These are phyloP conservation scores for Smutsia gigantea DNA, from an alignment of 2,797 vertebrate genomes.

Conservation along the genomic window DNA sequence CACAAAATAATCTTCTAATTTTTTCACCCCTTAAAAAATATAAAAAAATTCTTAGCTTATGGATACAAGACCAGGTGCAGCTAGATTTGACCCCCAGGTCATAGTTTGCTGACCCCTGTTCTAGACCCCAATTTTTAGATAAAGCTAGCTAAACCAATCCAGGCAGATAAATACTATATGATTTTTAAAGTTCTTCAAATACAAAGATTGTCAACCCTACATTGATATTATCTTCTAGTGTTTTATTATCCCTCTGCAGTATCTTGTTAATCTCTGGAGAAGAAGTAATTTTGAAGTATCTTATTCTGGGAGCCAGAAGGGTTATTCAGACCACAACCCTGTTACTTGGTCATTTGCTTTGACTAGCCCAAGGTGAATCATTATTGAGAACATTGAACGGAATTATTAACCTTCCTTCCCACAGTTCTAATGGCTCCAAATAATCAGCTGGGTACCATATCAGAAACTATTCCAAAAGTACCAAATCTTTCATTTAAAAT, in stretches of 20 bases:
- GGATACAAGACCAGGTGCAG: not conserved
- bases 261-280: not conserved
- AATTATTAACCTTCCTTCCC: not conserved
- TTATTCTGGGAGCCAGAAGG: not conserved
- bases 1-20: not conserved
- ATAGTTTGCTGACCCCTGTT: constrained; percentile 1
- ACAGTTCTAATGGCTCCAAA: not conserved
- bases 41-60: not conserved
- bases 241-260: not conserved
- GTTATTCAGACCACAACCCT: not conserved
- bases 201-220: not conserved
- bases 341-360: not conserved
- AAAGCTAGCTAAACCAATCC: not conserved
- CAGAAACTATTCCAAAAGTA: constrained; percentile 1
- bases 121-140: not conserved
- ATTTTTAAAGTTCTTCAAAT: not conserved
- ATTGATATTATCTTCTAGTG: not conserved
- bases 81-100: not conserved
- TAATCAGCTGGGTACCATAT: not conserved
- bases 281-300: not conserved
- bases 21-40: not conserved
- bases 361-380: not conserved
- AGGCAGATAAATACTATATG: not conserved
- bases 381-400: not conserved
- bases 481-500: not conserved